Evolutionary conservation across 2,888 invertebrate genomes (phyloP), one percentile per base, ranked within the genome.

Genomic region (Koerneria pararmatus): DNA sequence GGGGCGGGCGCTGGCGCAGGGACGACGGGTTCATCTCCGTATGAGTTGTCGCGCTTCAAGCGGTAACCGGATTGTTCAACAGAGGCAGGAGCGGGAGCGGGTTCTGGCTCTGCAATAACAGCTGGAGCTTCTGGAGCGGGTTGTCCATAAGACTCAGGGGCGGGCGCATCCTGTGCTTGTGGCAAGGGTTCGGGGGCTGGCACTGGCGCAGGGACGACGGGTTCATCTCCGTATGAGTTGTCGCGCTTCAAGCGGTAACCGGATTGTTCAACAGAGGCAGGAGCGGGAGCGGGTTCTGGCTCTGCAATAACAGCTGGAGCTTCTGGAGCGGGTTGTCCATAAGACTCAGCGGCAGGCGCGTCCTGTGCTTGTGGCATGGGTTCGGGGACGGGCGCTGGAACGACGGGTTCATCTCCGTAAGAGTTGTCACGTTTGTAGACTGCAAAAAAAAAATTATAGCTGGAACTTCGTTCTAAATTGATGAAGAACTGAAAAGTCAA

Each of bases 201-300:
- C 8, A 66, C 70, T 5, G 71, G 71, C 11, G 63, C 69, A 2
- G 72, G 71, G 31, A 69, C 67, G 11, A 66, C 63, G 34, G 69
- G 67, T 65, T 75, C 75, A 32, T 74, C 74, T 63, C 74, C 74
- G 61, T 73, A 74, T n/a, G 65, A 51, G 62, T 72, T 74, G 46
- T 75, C 72, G 34, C 72, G 71, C 19, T 60, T 46, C 37, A 27
- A 5, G 19, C 41, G 15, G 58, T 15, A n/a, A 41, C 58, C 24
- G 37, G 58, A 8, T 37, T 27, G 29, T 29, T 58, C 58, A 5
- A 58, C 46, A 19, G n/a, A 34, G 3, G 19, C 8, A 24, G 57
- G 15, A 34, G 57, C 8, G 57, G 57, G 57, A 22, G 57, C 32
- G 32, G 57, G 2, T 27, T 27, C 60, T 31, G 32, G 31, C 1